A percentile compares a stretch with the other conserved stretches of the same genome.
These are phyloP conservation scores for Polyploca ridens DNA, from an alignment of 2,888 invertebrate species.

Conservation along the genomic window DNA sequence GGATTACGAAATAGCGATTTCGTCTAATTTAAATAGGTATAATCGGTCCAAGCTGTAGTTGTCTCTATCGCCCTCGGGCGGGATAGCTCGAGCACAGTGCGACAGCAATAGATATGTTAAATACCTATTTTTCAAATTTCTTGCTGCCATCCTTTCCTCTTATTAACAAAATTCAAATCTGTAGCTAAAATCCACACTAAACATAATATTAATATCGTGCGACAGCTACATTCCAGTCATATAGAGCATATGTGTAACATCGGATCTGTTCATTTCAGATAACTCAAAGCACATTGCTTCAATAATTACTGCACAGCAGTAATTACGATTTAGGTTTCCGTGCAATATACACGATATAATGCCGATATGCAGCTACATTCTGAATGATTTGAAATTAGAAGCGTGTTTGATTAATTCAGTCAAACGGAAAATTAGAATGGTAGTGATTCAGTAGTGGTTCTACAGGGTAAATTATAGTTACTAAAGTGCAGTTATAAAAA, in stretches of 20 bases:
- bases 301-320: conserved; percentile 25
- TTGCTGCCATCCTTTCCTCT: too few relatives aligned
- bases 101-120: too few relatives aligned
- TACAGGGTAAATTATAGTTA: neutral
- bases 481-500: too few relatives aligned
- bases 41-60: too few relatives aligned
- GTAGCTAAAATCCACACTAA: too few relatives aligned
- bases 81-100: too few relatives aligned
- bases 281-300: conserved; percentile 23
- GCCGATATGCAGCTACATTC: neutral
- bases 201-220: neutral
- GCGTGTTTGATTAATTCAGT: neutral
- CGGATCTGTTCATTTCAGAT: conserved; percentile 20
- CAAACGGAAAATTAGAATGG: too few relatives aligned
- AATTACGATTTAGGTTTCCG: conserved; percentile 16
- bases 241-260: neutral
- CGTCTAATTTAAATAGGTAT: too few relatives aligned
- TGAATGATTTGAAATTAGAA: neutral
- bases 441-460: neutral
- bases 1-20: too few relatives aligned
- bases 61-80: too few relatives aligned
- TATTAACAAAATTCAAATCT: too few relatives aligned
- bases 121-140: too few relatives aligned
- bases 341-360: neutral
- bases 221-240: neutral